Conservation (phyloP, 2,113 vertebrate genomes). For the Thamnaconus septentrionalis region DNA sequence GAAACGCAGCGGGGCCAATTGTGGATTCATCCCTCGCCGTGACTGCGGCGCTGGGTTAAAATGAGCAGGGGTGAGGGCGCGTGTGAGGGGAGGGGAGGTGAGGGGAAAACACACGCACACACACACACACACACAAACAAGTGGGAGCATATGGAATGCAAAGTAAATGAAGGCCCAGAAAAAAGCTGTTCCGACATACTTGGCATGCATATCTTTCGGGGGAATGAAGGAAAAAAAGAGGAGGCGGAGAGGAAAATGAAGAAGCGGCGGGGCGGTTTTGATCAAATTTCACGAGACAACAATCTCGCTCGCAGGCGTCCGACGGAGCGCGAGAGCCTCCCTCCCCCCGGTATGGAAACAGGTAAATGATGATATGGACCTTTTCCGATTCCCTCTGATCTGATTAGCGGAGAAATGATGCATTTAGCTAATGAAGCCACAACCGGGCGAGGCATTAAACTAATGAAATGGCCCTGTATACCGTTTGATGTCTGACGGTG, state of each 20-base stretch:
- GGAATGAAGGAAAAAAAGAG: conserved; percentile 7
- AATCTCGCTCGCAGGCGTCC: neutral
- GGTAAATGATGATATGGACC: conserved; percentile 16
- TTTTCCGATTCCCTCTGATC: conserved; percentile 11
- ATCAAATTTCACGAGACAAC: conserved; percentile 4
- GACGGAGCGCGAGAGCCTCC: neutral
- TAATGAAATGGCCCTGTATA: conserved; percentile 42
- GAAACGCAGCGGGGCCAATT: conserved; percentile 33
- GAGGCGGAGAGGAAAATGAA: neutral
- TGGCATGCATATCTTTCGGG: conserved; percentile 7
- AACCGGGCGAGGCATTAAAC: conserved; percentile 43
- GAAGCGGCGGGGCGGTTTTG: too few relatives aligned
- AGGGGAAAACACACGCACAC: too few relatives aligned
- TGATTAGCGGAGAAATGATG: conserved; percentile 49
- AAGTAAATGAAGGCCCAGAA: conserved; percentile 19
- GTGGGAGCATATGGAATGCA: conserved; percentile 25
- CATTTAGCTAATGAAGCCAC: conserved; percentile 51
- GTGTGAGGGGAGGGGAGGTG: neutral
- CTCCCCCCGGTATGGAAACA: conserved; percentile 3
- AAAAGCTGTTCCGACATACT: conserved; percentile 29
- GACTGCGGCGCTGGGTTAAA: conserved; percentile 26
- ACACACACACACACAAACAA: conserved; percentile 22
- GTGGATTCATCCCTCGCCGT: conserved; percentile 42
- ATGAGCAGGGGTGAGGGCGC: conserved; percentile 20
- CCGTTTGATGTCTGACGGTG: neutral